These are phyloP conservation scores for Ophion costatus DNA, from an alignment of 2,888 invertebrate species.

Conservation along the genomic window DNA sequence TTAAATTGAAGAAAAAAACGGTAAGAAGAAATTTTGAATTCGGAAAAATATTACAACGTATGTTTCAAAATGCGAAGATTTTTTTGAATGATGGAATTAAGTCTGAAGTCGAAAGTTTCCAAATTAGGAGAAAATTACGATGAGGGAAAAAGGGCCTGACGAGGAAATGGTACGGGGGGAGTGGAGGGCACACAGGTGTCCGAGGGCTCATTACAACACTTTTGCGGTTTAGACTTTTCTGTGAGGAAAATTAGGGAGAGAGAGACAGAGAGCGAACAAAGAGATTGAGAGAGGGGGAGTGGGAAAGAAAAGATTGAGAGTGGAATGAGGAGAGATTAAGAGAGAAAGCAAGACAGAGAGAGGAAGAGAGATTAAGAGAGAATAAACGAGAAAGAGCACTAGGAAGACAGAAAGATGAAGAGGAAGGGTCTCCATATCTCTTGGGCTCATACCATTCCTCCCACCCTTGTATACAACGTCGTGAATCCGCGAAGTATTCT, in stretches of 20 bases:
- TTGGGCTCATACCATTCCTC: constrained; percentile 19
- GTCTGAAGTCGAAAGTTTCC: neutral
- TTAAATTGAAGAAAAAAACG: too few relatives aligned
- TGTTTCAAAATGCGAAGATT: too few relatives aligned
- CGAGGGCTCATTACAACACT: constrained; percentile 57
- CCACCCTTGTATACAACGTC: constrained; percentile 28
- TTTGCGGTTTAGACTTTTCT: constrained; percentile 63
- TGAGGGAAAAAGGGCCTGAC: neutral
- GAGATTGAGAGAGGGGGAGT: neutral
- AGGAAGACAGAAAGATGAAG: neutral
- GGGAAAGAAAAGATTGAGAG: neutral
- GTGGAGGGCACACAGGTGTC: constrained; percentile 43
- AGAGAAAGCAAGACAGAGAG: neutral
- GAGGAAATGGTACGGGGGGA: neutral
- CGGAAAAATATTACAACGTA: too few relatives aligned
- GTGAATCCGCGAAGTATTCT: constrained; percentile 31
- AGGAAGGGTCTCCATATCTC: constrained; percentile 6
- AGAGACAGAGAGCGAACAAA: neutral
- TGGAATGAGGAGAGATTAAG: neutral
- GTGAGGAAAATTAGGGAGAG: constrained; percentile 61
- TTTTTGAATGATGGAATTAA: too few relatives aligned
- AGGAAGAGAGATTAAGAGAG: neutral
- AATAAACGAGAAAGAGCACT: neutral
- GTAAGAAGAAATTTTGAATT: too few relatives aligned
- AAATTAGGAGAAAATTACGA: neutral